Conservation (phyloP, 1,140 invertebrate genomes). For the Cryptotermes secundus region DNA sequence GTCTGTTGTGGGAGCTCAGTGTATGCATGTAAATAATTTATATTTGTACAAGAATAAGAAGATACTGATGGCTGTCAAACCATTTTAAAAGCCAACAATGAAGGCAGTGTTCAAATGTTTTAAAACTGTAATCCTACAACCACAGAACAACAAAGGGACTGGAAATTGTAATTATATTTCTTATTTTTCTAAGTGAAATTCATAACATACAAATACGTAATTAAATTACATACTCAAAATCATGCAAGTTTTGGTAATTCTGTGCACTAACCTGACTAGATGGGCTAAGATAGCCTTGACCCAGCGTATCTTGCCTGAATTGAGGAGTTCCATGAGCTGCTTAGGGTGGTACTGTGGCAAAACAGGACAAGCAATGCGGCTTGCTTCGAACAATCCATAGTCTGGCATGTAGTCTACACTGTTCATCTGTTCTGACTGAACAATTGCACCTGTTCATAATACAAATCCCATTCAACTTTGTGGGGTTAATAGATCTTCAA, state of each 20-base stretch:
- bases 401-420: constrained; percentile 75
- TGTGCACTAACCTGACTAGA: constrained; percentile 66
- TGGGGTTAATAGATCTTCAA: no score
- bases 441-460: constrained; percentile 36
- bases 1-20: no score
- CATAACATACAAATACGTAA: neutral
- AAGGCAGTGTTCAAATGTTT: no score
- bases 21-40: no score
- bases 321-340: constrained; percentile 96
- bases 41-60: no score
- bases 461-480: neutral
- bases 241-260: neutral
- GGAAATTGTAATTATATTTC: neutral
- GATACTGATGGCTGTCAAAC: no score
- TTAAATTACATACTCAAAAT: neutral
- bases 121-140: no score
- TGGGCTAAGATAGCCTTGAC: constrained; percentile 98
- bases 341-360: constrained; percentile 99
- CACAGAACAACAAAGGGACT: no score
- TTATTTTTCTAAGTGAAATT: neutral
- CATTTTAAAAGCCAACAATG: no score
- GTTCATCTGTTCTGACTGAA: constrained; percentile 36
- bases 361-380: constrained; percentile 95
- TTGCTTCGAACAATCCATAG: constrained; percentile 94
- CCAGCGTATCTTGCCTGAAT: constrained; percentile 96